Evolutionary conservation across 2,888 invertebrate species (phyloP).

Genomic region (Agonopterix alstromeriana): DNA sequence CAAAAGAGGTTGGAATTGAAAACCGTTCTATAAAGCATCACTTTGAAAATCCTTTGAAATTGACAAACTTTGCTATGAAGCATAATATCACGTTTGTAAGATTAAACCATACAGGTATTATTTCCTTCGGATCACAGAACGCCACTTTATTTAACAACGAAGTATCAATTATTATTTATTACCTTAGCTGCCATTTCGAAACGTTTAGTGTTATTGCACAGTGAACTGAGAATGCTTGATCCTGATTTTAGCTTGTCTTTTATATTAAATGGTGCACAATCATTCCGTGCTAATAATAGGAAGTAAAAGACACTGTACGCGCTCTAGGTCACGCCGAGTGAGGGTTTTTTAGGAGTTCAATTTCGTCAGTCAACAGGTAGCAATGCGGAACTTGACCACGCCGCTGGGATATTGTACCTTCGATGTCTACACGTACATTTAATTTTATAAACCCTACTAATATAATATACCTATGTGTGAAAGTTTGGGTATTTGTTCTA

Average conservation of each 20-base stretch:
- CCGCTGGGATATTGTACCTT: constrained; percentile 14
- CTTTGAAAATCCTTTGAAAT: no score
- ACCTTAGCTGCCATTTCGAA: constrained; percentile 73
- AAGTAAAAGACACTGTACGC: constrained; percentile 54
- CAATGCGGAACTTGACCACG: constrained; percentile 55
- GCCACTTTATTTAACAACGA: no score
- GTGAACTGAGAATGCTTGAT: constrained; percentile 64
- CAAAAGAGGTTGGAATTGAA: no score
- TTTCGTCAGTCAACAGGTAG: constrained; percentile 44
- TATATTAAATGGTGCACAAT: constrained; percentile 47
- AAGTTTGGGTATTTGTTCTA: no score
- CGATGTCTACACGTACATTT: background rate
- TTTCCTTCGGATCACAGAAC: no score
- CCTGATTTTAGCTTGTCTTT: constrained; percentile 47
- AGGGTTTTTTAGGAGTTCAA: constrained; percentile 58
- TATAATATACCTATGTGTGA: no score
- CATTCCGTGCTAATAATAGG: constrained; percentile 58
- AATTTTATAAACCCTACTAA: no score
- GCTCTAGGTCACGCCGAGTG: constrained; percentile 53
- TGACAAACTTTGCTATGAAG: no score
- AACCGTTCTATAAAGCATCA: no score
- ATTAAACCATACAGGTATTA: no score
- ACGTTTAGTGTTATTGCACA: constrained; percentile 58
- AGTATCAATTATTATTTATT: constrained; percentile 11
- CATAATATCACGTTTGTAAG: no score